Base-by-base conservation (phyloP, 2,888 invertebrate species). In the Notodonta ziczac region DNA sequence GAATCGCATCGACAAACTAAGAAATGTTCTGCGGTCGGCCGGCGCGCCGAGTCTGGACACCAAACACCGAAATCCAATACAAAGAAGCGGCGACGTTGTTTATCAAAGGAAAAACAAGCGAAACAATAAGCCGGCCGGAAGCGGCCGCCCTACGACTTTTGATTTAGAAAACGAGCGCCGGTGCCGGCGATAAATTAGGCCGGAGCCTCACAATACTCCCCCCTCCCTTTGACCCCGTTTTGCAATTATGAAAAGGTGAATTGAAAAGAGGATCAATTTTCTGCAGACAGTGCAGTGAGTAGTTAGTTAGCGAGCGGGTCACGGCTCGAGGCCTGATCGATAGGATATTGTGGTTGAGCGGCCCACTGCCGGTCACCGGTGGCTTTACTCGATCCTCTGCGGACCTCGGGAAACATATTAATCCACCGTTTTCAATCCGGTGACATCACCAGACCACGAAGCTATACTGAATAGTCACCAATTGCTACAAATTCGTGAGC, bases 61-160 rank as follows among this genome's bases (percentile, higher is more conserved):
- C 66, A 74, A 76, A 76, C 72, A 74, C 66, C 14, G 61, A 68
- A 72, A 72, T 84, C 80, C 85, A 86, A 85, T 87, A 84, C 85
- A 86, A 88, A 87, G 86, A 83, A 84, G 80, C 80, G 78, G 72
- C 77, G 74, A 74, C 74, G 80, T 83, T 86, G 84, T 86, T 87
- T 84, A 83, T 81, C 78, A 83, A 82, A 81, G 78, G 67, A 82
- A 80, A 82, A 84, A 77, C 79, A 78, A 80, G 76, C 74, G 68
- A 80, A 78, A 80, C 76, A 81, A 83, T 83, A 84, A 85, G 79
- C 75, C 65, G 67, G 72, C 74, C 74, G 73, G 76, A 74, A 70
- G 74, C 74, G 77, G 73, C 70, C 72, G 65, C 66, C 70, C 70
- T 68, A 69, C 68, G 70, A 73, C 70, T 78, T 79, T 71, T 78